phyloP scores from a whole-genome alignment of 2,113 vertebrate genomes.

The Pachyramphus minor region DNA sequence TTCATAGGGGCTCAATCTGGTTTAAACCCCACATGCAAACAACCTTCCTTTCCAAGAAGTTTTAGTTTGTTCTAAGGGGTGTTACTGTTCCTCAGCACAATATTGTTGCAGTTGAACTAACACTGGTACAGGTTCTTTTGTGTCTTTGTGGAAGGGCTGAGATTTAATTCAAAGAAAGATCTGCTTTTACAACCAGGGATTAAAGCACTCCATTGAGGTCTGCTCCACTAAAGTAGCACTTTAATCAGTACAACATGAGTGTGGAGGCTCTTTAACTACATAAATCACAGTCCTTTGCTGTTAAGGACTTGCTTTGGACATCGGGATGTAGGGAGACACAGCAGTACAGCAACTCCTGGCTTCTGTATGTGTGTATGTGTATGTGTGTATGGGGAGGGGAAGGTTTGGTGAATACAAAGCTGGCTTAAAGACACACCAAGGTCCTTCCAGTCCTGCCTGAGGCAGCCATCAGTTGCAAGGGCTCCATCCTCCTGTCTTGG shows the following conservation, averaged over 20 bases:
- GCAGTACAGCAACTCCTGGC: background rate
- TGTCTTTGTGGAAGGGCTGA: background rate
- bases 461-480: background rate
- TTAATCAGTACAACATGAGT: background rate
- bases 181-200: background rate
- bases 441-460: background rate
- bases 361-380: background rate
- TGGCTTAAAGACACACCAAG: background rate
- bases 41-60: background rate
- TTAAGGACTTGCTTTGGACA: background rate
- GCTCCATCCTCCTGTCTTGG: background rate
- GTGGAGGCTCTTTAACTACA: background rate
- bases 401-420: background rate
- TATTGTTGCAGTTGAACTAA: background rate
- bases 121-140: background rate
- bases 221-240: background rate
- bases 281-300: background rate
- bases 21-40: background rate
- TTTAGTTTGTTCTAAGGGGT: rapidly evolving
- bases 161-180: background rate
- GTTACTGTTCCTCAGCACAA: background rate
- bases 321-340: background rate
- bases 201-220: background rate
- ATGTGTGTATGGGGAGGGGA: background rate
- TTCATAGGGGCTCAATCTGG: background rate